Evolutionary conservation across 1,140 invertebrate species (phyloP), one percentile per base, ranked within the genome.

Genomic region (Eriocheir sinensis): DNA sequence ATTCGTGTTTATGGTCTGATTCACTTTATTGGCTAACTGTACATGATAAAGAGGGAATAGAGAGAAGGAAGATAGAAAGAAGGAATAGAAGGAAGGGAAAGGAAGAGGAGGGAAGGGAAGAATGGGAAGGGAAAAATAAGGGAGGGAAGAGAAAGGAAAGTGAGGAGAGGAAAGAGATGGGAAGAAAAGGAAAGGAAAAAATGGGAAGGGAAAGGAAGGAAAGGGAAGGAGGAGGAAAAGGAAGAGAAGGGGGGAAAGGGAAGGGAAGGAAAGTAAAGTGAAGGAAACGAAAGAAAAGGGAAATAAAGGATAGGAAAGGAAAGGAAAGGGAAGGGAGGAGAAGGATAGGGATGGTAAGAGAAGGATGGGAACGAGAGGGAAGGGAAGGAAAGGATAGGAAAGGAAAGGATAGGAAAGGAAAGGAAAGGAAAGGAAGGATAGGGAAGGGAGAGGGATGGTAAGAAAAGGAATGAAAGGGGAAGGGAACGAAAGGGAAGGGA

Each of bases 31-130:
- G n/a, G n/a, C n/a, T n/a, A n/a, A n/a, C n/a, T n/a, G n/a, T 48
- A 48, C 44, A 6, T 48, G 15, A 48, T 15, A 60, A 21, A 6
- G 17, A 60, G 53, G 21, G 17, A 60, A 60, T 8, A 8, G 53
- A 60, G 17, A 27, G 53, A 21, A 60, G 17, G 27, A 2, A 60
- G 53, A 60, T 3, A 60, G 53, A 60, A 27, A 27, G 53, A 27
- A 9, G 53, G 27, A 2, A 72, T 21, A 72, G 60, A 72, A n/a
- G n/a, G 60, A 72, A n/a, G n/a, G 21, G n/a, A n/a, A 72, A n/a
- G n/a, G 60, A 72, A n/a, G n/a, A n/a, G n/a, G 60, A 72, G 60
- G n/a, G 60, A 72, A n/a, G n/a, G 60, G n/a, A n/a, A 72, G 60
- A 72, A n/a, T n/a, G 60, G 15, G 44, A 48, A 15, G 15, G 44